Evolutionary conservation across 1,140 invertebrate genomes (phyloP), one percentile per base, ranked within the genome.

Genomic region (Scaptomyza graminum): DNA sequence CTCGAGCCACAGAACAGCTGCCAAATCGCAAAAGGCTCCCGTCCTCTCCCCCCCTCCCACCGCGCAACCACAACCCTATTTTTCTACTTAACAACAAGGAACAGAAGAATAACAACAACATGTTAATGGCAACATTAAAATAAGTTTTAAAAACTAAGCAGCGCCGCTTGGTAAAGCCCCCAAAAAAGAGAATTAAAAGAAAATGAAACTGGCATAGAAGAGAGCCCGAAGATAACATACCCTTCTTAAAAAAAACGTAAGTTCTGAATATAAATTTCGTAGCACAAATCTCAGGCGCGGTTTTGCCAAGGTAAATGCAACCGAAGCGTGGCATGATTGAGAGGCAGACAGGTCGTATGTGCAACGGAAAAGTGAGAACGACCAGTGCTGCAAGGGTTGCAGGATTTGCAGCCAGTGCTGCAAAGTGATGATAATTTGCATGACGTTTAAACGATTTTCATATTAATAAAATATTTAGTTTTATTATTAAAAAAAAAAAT

Each of bases 121-220:
- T 61, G 57, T 54, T 55, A 60, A 78, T 75, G 76, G 71, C 67
- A 72, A 76, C 76, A 84, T 76, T 76, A 77, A 85, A 77, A 85
- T 81, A 74, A 73, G 77, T 85, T 85, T 81, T 77, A 74, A 77
- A 81, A 81, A 85, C 82, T 71, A 80, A 84, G 74, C 74, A 77
- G 52, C 70, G 62, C 65, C 50, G 82, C 81, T 85, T 87, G 8
- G 6, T 11, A 37, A 37, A 37, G 2, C 8, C 43, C 8, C 43
- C 22, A 39, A 51, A 31, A 37, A 43, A 37, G 55, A 44, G 47
- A 46, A 37, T n/a, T 73, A 54, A 55, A 57, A 67, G 31, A 52
- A 68, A 43, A 62, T 62, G 28, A 7, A 28, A 28, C 6, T 6
- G 28, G 28, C 6, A 28, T 6, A 28, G 7, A 28, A 28, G 1